These are phyloP conservation scores for Lindbergichthys nudifrons DNA, from an alignment of 2,797 vertebrate genomes.

Conservation along the genomic window DNA sequence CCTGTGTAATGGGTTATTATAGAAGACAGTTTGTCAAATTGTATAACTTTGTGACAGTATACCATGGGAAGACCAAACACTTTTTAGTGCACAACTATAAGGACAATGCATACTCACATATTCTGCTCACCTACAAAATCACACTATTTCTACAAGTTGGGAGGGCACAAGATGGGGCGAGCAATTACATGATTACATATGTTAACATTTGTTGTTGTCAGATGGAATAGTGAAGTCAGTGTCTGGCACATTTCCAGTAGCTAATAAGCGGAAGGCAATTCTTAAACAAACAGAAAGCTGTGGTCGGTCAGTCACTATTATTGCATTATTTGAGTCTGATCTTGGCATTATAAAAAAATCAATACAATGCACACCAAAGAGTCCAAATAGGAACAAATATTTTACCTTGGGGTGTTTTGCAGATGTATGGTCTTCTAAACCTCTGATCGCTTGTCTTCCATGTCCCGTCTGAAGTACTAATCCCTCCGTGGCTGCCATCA, in stretches of 20 bases:
- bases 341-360: neutral
- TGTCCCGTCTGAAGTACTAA: constrained; percentile 6
- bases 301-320: too few relatives aligned
- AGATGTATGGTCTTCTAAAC: constrained; percentile 2
- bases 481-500: rapidly evolving
- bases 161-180: too few relatives aligned
- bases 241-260: neutral
- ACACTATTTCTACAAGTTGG: too few relatives aligned
- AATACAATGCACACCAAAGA: neutral
- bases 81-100: neutral
- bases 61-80: neutral
- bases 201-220: neutral
- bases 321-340: too few relatives aligned
- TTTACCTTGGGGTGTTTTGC: constrained; percentile 51
- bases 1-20: neutral
- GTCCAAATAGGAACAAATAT: neutral
- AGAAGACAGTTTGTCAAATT: neutral
- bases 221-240: neutral
- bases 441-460: rapidly evolving
- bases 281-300: neutral
- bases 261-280: neutral
- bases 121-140: too few relatives aligned
- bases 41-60: neutral
- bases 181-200: neutral
- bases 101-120: neutral